Percentiles rank a stretch among this genome's conserved stretches.
phyloP scores from a whole-genome alignment of 2,888 invertebrate species.

The Hoplodrina ambigua region DNA sequence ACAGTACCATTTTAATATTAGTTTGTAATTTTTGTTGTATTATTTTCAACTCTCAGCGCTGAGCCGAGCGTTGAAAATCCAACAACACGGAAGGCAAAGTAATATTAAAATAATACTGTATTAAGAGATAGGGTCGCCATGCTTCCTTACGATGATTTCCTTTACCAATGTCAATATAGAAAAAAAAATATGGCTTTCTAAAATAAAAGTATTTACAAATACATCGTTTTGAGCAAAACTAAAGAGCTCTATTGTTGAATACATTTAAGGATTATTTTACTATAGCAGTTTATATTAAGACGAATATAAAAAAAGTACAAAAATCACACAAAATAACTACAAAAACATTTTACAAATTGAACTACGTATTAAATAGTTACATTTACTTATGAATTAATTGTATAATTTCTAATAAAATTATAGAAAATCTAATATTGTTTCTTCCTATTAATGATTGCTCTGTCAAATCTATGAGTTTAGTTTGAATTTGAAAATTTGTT shows the following conservation, averaged over 20 bases:
- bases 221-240: constrained; percentile 12
- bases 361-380: constrained; percentile 20
- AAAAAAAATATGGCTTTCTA: neutral
- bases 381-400: neutral
- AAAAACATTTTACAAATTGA: constrained; percentile 1
- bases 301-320: neutral
- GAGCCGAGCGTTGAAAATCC: too few relatives aligned
- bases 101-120: too few relatives aligned
- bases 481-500: neutral
- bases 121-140: too few relatives aligned
- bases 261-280: neutral
- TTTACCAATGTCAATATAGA: too few relatives aligned
- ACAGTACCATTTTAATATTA: too few relatives aligned
- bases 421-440: constrained; percentile 15
- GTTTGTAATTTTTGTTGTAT: too few relatives aligned
- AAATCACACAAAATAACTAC: constrained; percentile 22
- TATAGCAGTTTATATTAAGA: neutral
- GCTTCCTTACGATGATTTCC: too few relatives aligned
- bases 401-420: constrained; percentile 17
- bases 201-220: neutral
- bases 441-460: neutral
- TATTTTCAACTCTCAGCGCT: too few relatives aligned
- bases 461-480: neutral
- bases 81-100: too few relatives aligned
- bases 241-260: constrained; percentile 9